Conservation (phyloP, 1,140 invertebrate species). For the Capitella teleta region DNA sequence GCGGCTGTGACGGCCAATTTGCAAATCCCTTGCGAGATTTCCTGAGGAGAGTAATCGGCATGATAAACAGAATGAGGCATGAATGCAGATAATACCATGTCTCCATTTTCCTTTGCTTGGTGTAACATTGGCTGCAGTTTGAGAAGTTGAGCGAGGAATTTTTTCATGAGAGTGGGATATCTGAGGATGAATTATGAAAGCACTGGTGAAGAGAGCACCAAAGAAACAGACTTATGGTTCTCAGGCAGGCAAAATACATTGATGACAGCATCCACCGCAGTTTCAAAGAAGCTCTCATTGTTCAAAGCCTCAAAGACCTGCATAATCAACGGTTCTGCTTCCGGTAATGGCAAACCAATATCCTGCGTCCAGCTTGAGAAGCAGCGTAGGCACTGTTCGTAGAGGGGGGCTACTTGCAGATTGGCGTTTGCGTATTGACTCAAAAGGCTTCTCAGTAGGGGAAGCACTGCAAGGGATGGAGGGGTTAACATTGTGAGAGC, state of each 20-base stretch:
- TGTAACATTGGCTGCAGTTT: conserved; percentile 33
- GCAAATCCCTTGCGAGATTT: conserved; percentile 45
- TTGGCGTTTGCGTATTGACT: no score
- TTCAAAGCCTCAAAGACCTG: conserved; percentile 38
- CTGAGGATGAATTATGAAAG: no score
- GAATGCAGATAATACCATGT: conserved; percentile 31
- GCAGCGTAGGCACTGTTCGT: conserved; percentile 48
- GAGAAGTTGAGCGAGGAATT: conserved; percentile 44
- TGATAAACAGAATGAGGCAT: no score
- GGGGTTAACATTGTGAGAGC: neutral
- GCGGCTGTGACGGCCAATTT: conserved; percentile 52
- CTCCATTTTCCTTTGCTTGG: conserved; percentile 23
- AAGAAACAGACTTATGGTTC: conserved; percentile 39
- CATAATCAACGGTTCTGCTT: conserved; percentile 30
- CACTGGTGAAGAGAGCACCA: no score
- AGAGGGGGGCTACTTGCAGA: conserved; percentile 22
- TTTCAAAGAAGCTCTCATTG: conserved; percentile 46
- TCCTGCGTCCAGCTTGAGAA: conserved; percentile 56
- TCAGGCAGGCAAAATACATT: conserved; percentile 50
- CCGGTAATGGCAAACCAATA: conserved; percentile 37
- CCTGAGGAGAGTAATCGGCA: conserved; percentile 33
- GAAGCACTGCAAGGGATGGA: conserved; percentile 28
- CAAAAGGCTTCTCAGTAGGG: conserved; percentile 23
- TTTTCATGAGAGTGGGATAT: conserved; percentile 36
- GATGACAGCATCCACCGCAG: conserved; percentile 51